phyloP scores from a whole-genome alignment of 2,888 invertebrate species.

The Arctia plantaginis region DNA sequence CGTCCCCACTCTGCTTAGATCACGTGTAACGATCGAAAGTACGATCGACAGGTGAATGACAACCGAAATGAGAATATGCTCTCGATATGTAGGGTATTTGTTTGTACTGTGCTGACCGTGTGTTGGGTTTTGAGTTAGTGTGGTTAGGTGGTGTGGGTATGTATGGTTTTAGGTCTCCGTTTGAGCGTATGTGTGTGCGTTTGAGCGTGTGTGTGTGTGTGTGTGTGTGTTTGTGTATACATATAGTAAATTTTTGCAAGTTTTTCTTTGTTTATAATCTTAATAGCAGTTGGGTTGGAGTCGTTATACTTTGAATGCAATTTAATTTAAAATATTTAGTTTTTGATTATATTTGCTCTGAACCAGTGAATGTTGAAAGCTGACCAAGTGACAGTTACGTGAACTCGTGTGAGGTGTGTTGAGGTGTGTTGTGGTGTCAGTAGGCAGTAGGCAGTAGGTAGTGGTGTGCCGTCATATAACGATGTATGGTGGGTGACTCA shows the following conservation, averaged over 20 bases:
- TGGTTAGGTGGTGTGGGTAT: background rate
- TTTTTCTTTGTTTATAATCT: background rate
- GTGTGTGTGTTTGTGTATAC: background rate
- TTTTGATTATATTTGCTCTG: background rate
- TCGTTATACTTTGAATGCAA: background rate
- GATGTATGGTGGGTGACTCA: conserved; percentile 28
- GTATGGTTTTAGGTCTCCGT: background rate
- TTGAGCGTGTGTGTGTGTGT: background rate
- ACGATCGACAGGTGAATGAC: conserved; percentile 5
- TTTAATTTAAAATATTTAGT: background rate
- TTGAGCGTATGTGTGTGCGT: too few relatives aligned
- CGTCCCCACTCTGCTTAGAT: background rate
- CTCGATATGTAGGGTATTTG: background rate
- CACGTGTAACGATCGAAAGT: background rate
- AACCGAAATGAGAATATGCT: background rate
- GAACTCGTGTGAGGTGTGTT: background rate
- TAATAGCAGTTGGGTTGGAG: background rate
- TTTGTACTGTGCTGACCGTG: background rate
- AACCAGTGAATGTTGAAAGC: background rate
- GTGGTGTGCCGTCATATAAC: background rate
- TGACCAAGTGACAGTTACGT: background rate
- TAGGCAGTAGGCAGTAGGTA: background rate
- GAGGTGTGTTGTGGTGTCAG: background rate
- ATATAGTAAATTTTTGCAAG: background rate
- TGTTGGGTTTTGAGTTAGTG: background rate